Conservation (phyloP, 2,113 vertebrate genomes). For the Limnothrissa miodon region DNA sequence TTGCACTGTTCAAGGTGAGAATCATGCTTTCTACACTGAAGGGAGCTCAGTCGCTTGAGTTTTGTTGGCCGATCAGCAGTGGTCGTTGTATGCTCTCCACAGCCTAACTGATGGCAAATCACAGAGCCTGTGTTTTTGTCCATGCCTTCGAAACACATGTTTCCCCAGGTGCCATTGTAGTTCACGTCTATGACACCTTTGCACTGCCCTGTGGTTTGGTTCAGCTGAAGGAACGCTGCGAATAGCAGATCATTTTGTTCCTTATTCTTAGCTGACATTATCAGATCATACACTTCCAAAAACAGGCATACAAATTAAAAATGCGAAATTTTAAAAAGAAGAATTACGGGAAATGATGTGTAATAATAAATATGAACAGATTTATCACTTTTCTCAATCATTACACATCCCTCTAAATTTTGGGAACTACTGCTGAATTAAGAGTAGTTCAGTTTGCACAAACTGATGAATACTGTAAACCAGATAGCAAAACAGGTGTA, state of each 20-base stretch:
- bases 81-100: constrained; percentile 26
- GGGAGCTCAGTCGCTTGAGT: constrained; percentile 30
- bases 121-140: constrained; percentile 31
- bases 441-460: no score
- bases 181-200: constrained; percentile 41
- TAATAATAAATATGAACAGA: no score
- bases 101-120: constrained; percentile 45
- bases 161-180: constrained; percentile 49
- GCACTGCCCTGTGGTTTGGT: constrained; percentile 22
- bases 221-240: constrained; percentile 41
- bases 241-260: background rate
- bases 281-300: no score
- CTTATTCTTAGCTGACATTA: no score
- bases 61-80: background rate
- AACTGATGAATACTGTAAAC: no score
- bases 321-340: no score
- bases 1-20: constrained; percentile 18
- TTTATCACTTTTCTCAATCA: no score
- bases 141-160: constrained; percentile 34
- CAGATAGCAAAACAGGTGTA: no score
- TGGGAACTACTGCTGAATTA: no score
- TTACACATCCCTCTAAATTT: no score
- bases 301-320: no score
- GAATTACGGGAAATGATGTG: no score
- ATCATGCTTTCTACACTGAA: constrained; percentile 36